A percentile compares a stretch with the other conserved stretches of the same genome.
Evolutionary conservation across 2,888 invertebrate species (phyloP).

Genomic region (Girardia tigrina): DNA sequence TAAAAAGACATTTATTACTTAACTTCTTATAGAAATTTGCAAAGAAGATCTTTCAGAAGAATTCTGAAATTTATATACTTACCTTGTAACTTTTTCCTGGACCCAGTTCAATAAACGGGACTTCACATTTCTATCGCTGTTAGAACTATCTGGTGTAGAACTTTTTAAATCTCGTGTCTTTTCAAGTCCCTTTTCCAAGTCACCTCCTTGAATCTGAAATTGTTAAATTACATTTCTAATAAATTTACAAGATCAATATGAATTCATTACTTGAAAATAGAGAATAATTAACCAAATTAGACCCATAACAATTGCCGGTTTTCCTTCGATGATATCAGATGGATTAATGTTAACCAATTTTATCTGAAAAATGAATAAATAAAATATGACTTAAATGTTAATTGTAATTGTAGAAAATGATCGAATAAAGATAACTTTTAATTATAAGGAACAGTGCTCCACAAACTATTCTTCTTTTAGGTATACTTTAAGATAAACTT

Average conservation of each 20-base stretch:
- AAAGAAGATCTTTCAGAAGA: no score
- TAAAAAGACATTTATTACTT: no score
- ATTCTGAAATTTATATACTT: no score
- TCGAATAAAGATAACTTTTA: no score
- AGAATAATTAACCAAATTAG: constrained; percentile 12
- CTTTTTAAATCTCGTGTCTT: neutral
- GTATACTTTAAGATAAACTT: no score
- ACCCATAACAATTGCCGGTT: neutral
- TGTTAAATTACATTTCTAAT: neutral
- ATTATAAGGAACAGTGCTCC: no score
- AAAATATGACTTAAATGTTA: no score
- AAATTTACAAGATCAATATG: neutral
- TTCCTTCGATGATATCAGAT: constrained; percentile 20
- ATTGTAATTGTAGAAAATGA: no score
- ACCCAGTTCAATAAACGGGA: neutral
- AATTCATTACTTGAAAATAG: constrained; percentile 24
- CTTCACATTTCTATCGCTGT: neutral
- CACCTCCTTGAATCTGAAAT: neutral
- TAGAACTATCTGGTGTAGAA: neutral
- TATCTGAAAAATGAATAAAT: constrained; percentile 10
- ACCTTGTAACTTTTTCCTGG: neutral
- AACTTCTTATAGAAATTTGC: no score
- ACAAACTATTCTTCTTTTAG: no score
- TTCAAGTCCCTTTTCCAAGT: neutral
- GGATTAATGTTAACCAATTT: constrained; percentile 21